phyloP scores from a whole-genome alignment of 2,888 invertebrate species.

The Cataglyphis cursor region DNA sequence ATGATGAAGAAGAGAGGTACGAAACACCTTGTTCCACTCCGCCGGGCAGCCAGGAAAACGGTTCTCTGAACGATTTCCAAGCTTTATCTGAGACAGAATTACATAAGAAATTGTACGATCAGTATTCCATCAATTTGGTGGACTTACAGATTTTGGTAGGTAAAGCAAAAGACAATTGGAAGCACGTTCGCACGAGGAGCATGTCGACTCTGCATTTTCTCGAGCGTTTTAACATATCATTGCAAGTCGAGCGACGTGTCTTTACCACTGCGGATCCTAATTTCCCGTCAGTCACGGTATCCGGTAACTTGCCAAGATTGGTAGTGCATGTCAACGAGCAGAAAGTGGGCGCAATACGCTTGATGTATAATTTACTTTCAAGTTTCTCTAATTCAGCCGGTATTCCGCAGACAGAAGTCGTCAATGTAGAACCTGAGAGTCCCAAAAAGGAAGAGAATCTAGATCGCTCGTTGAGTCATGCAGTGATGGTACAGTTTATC shows the following conservation, averaged over 20 bases:
- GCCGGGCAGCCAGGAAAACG: conserved; percentile 92
- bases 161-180: conserved; percentile 95
- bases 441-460: conserved; percentile 82
- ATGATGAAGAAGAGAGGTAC: conserved; percentile 78
- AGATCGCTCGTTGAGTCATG: conserved; percentile 81
- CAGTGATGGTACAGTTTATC: conserved; percentile 94
- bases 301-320: conserved; percentile 95
- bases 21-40: conserved; percentile 95
- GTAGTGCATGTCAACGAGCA: conserved; percentile 96
- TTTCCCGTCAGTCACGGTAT: conserved; percentile 94
- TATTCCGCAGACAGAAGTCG: conserved; percentile 62
- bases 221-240: conserved; percentile 89
- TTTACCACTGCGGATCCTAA: conserved; percentile 94
- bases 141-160: conserved; percentile 93
- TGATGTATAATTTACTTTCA: conserved; percentile 87
- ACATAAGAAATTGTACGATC: conserved; percentile 92
- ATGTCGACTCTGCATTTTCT: conserved; percentile 95
- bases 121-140: conserved; percentile 88
- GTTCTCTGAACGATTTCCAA: conserved; percentile 82
- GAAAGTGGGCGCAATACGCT: conserved; percentile 91
- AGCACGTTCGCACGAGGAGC: conserved; percentile 94
- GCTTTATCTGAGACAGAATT: conserved; percentile 88
- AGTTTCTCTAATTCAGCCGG: conserved; percentile 78
- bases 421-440: conserved; percentile 79
- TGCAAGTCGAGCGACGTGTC: conserved; percentile 93